phyloP scores from a whole-genome alignment of 2,888 invertebrate genomes.

The Chironomus tentans region DNA sequence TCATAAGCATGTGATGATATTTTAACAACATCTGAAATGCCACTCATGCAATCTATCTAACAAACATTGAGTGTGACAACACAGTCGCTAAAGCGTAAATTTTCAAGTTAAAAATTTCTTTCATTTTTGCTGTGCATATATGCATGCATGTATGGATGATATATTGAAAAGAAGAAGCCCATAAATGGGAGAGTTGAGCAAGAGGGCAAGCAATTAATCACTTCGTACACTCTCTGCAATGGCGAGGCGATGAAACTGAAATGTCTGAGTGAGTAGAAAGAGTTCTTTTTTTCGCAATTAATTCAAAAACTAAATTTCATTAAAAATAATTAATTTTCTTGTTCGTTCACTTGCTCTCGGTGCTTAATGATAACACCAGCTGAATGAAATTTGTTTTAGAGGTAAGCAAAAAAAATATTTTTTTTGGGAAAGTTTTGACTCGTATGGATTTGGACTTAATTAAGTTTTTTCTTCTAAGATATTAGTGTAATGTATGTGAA shows the following conservation, averaged over 20 bases:
- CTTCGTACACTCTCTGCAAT: background rate
- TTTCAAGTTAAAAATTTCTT: background rate
- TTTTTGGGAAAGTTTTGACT: no score
- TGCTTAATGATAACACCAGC: no score
- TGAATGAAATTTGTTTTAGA: no score
- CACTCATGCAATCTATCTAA: constrained; percentile 8
- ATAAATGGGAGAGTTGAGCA: background rate
- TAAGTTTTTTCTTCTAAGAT: no score
- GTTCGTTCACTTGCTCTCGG: no score
- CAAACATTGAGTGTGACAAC: constrained; percentile 13
- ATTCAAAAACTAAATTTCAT: no score
- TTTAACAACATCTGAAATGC: constrained; percentile 20
- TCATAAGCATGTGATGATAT: constrained; percentile 16
- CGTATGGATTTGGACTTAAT: no score
- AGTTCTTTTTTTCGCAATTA: no score
- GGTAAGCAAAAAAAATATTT: no score
- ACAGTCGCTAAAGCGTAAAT: constrained; percentile 21
- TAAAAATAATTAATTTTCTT: no score
- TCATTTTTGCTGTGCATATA: background rate
- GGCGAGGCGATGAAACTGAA: background rate
- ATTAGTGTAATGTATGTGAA: no score
- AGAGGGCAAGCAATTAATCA: constrained; percentile 17
- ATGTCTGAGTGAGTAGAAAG: background rate
- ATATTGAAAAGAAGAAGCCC: background rate
- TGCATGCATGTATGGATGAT: background rate